phyloP scores from a whole-genome alignment of 2,797 vertebrate species.

The Cheirogaleus major region DNA sequence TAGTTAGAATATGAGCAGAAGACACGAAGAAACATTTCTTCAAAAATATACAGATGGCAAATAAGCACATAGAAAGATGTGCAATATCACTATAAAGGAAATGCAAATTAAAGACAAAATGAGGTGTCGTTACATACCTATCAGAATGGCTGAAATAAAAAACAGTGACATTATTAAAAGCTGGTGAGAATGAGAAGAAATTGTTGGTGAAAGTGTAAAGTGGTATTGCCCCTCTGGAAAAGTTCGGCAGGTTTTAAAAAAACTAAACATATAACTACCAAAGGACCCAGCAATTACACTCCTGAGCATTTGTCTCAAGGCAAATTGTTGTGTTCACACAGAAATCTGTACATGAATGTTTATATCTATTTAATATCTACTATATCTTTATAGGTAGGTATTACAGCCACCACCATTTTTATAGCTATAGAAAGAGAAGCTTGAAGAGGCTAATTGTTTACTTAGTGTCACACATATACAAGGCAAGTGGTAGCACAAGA shows the following conservation, averaged over 20 bases:
- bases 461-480: not conserved
- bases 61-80: not conserved
- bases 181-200: not conserved
- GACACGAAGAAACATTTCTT: not conserved
- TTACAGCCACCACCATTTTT: not conserved
- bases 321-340: not conserved
- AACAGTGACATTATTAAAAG: not conserved
- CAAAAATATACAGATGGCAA: not conserved
- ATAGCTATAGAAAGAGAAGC: not conserved
- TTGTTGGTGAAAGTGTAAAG: not conserved
- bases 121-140: not conserved
- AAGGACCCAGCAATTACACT: not conserved
- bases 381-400: not conserved
- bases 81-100: not conserved
- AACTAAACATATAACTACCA: not conserved
- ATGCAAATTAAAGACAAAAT: not conserved
- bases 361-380: not conserved
- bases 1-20: constrained; percentile 21
- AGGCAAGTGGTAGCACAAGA: not conserved
- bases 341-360: not conserved
- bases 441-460: constrained; percentile 13
- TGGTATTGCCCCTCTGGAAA: not conserved
- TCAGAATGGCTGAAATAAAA: not conserved
- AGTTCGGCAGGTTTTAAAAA: not conserved
- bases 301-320: not conserved